Conservation (phyloP, 2,113 vertebrate species). For the Balaeniceps rex region DNA sequence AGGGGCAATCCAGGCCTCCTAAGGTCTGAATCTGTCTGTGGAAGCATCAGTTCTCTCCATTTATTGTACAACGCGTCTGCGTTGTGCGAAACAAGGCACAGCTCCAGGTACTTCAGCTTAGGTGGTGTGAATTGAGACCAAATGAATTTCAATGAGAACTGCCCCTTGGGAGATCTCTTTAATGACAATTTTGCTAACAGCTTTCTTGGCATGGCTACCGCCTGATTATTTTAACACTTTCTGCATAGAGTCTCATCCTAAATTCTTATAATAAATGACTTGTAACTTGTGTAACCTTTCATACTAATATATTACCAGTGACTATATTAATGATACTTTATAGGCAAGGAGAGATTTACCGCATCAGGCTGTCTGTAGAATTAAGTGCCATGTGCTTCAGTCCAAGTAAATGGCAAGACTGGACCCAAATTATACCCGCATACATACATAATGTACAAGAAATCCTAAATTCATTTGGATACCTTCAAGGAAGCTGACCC, state of each 20-base stretch:
- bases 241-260: neutral
- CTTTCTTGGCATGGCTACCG: neutral
- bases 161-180: neutral
- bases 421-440: neutral
- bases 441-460: neutral
- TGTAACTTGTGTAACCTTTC: neutral
- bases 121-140: neutral
- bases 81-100: neutral
- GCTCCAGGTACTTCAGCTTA: neutral
- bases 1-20: neutral
- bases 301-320: neutral
- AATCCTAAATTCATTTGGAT: neutral
- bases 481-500: neutral
- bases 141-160: neutral
- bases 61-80: neutral
- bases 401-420: neutral
- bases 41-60: neutral
- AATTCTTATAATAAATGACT: neutral
- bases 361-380: neutral
- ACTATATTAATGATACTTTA: neutral
- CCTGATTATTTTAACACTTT: neutral
- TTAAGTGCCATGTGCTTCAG: neutral
- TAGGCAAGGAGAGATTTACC: neutral
- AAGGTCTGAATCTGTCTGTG: neutral
- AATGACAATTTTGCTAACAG: neutral